These are phyloP conservation scores for Holcopasites calliopsidis DNA, from an alignment of 1,140 invertebrate species.

Conservation along the genomic window DNA sequence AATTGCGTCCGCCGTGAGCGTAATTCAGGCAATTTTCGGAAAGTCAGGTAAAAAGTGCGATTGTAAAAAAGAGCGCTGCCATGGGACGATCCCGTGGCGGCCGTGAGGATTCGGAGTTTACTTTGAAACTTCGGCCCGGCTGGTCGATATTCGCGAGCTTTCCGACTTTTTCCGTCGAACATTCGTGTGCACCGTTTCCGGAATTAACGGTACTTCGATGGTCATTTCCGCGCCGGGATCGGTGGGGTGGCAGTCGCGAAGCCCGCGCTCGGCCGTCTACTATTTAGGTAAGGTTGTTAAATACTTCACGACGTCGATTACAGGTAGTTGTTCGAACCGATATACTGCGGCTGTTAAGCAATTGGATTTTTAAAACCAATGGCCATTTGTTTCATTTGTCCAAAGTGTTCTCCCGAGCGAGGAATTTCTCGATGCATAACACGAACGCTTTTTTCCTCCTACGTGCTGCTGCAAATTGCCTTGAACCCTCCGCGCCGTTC, in stretches of 20 bases:
- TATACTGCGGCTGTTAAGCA: too few relatives aligned
- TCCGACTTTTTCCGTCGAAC: neutral
- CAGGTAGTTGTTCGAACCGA: neutral
- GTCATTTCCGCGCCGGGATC: neutral
- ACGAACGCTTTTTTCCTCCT: conserved; percentile 24
- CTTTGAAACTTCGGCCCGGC: neutral
- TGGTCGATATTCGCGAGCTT: neutral
- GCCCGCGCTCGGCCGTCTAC: neutral
- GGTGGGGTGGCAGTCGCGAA: too few relatives aligned
- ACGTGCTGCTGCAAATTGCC: conserved; percentile 43
- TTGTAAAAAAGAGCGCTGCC: neutral
- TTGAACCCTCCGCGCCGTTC: conserved; percentile 51
- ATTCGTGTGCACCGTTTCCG: neutral
- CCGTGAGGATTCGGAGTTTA: neutral
- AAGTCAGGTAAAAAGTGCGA: conserved; percentile 31
- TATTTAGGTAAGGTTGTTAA: neutral
- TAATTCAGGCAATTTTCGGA: neutral
- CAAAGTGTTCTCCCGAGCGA: neutral
- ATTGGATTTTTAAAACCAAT: neutral
- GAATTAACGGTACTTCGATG: neutral
- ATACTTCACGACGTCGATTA: neutral
- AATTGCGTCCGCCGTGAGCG: conserved; percentile 29
- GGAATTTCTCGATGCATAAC: neutral
- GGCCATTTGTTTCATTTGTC: neutral
- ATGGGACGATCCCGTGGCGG: too few relatives aligned